Base-by-base conservation (phyloP, 2,113 vertebrate species). In the Synodontis membranacea region DNA sequence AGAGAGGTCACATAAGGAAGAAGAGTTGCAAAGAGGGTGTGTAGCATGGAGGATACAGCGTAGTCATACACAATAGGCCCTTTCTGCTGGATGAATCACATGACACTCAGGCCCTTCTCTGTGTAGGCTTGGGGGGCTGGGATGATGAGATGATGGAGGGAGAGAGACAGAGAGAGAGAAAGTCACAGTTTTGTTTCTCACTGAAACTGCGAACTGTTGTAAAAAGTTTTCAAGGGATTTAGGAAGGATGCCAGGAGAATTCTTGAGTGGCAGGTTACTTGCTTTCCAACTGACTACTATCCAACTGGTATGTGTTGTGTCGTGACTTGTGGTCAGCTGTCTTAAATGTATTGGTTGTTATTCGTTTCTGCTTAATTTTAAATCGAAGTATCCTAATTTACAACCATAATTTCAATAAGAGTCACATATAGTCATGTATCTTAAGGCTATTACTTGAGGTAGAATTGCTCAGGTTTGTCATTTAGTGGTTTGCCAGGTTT, bases 11-110 rank as follows among this genome's bases (percentile, higher is more conserved):
- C 79, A 83, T 86, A 85, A 86, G 62, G 50, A 58, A 66, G 68
- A 52, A 70, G 42, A 72, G 52, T 72, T 80, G 64, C 37, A 48
- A 54, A 58, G 46, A 87, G 85, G 66, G 34, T 52, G 64, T 84
- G 85, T 64, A 60, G 78, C 56, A 50, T 58, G 21, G 66, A 54
- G 48, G 34, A 76, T 70, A 31, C 39, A 28, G 68, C 28, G 62
- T 25, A 66, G 80, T 37, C 34, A 25, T 25, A 79, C 50, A 87
- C 86, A 89, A 89, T 87, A 34, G 44, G 21, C 42, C 56, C 88
- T 87, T 89, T 89, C 78, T 89, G 31, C 28, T 12, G 60, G 42
- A 78, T 8, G 60, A 34, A 52, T 89, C 88, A 89, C 85, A 87
- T 87, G 86, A 54, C 86, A 34, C 56, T 75, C 64, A 21, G 64